phyloP scores from a whole-genome alignment of 1,140 invertebrate species.

The Theocolax elegans region DNA sequence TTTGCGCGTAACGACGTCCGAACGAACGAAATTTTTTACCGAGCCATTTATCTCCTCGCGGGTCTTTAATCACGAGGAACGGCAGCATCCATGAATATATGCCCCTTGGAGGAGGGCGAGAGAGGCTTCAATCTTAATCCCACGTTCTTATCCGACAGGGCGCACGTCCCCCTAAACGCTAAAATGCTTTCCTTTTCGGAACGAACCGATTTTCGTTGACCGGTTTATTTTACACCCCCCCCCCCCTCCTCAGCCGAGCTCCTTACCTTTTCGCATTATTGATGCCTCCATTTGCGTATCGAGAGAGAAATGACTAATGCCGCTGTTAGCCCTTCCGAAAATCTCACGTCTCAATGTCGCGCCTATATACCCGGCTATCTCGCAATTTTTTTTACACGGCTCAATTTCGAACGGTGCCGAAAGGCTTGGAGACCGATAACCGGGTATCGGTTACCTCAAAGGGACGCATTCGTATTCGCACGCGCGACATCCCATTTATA shows the following conservation, averaged over 20 bases:
- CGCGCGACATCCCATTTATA: too few relatives aligned
- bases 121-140: slow-evolving; percentile 54
- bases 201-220: slow-evolving; percentile 43
- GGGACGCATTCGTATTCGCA: too few relatives aligned
- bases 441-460: too few relatives aligned
- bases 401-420: too few relatives aligned
- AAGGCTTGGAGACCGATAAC: too few relatives aligned
- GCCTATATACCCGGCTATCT: not conserved
- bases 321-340: slow-evolving; percentile 59
- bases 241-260: too few relatives aligned
- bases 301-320: slow-evolving; percentile 62
- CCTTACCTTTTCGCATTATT: too few relatives aligned
- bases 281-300: slow-evolving; percentile 65
- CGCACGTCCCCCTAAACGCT: slow-evolving; percentile 18
- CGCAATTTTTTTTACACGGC: too few relatives aligned
- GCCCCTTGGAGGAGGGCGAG: not conserved
- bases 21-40: slow-evolving; percentile 46
- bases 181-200: slow-evolving; percentile 11
- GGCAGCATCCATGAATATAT: not conserved
- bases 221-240: slow-evolving; percentile 45
- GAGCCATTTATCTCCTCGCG: slow-evolving; percentile 45
- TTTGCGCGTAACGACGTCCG: slow-evolving; percentile 5
- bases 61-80: slow-evolving; percentile 39
- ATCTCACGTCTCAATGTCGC: slow-evolving; percentile 53
- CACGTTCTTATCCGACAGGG: slow-evolving; percentile 44